phyloP scores from a whole-genome alignment of 2,888 invertebrate genomes.

The Neoaliturus tenellus region DNA sequence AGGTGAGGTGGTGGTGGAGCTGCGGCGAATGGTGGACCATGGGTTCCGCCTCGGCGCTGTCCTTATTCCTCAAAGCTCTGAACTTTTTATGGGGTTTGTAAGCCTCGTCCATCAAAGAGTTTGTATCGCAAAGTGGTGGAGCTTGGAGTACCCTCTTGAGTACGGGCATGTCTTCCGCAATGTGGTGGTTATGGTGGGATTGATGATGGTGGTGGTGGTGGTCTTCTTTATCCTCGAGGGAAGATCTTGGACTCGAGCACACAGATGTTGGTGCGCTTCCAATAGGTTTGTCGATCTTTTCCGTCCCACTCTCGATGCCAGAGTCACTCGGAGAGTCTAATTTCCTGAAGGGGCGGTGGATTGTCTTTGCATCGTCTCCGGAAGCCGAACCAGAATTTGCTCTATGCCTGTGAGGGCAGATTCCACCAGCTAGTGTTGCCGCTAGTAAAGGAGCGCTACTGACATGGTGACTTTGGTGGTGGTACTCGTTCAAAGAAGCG shows the following conservation, averaged over 20 bases:
- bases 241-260: slow-evolving; percentile 91
- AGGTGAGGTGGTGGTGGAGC: slow-evolving; percentile 76
- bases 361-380: slow-evolving; percentile 78
- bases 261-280: slow-evolving; percentile 82
- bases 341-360: slow-evolving; percentile 77
- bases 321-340: slow-evolving; percentile 95
- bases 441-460: slow-evolving; percentile 85
- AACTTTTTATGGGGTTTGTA: slow-evolving; percentile 98
- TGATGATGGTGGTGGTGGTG: slow-evolving; percentile 71
- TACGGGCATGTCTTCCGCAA: slow-evolving; percentile 93
- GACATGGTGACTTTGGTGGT: slow-evolving; percentile 72
- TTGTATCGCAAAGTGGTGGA: slow-evolving; percentile 93
- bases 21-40: slow-evolving; percentile 73
- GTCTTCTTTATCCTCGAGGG: slow-evolving; percentile 82
- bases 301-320: slow-evolving; percentile 95
- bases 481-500: slow-evolving; percentile 75
- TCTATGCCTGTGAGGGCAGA: slow-evolving; percentile 84
- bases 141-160: slow-evolving; percentile 94
- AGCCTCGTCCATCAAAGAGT: slow-evolving; percentile 94
- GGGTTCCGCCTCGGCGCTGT: slow-evolving; percentile 86
- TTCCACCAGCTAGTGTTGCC: slow-evolving; percentile 81
- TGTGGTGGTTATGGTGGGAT: slow-evolving; percentile 71
- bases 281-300: slow-evolving; percentile 86
- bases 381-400: slow-evolving; percentile 84
- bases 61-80: slow-evolving; percentile 86